A percentile compares a stretch with the other conserved stretches of the same genome.
These are phyloP conservation scores for Rhopalosiphum padi DNA, from an alignment of 1,140 invertebrate genomes.

Conservation along the genomic window DNA sequence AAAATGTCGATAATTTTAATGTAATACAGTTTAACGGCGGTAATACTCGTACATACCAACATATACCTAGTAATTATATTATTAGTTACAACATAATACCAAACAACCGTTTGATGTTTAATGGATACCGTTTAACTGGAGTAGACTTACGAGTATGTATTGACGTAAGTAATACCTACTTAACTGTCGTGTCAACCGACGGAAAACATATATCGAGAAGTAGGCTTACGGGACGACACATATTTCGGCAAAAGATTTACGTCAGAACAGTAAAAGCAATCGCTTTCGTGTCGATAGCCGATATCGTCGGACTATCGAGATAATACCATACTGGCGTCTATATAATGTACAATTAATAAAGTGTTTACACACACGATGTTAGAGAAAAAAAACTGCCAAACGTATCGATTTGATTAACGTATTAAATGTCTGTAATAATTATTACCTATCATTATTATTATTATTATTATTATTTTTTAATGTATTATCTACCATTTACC, in stretches of 20 bases:
- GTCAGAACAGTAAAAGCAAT: neutral
- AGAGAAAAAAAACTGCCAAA: too few relatives aligned
- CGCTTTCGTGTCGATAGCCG: neutral
- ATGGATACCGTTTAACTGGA: neutral
- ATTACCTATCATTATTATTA: too few relatives aligned
- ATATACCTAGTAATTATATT: neutral
- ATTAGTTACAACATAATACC: neutral
- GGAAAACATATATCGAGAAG: neutral
- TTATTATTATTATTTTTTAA: too few relatives aligned
- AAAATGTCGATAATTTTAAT: neutral
- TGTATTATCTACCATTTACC: too few relatives aligned
- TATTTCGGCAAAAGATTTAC: neutral
- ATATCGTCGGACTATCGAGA: neutral
- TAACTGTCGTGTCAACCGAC: neutral
- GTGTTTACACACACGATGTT: too few relatives aligned
- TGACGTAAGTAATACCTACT: neutral
- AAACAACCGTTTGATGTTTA: neutral
- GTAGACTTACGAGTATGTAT: too few relatives aligned
- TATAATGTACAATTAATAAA: neutral
- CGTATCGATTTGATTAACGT: too few relatives aligned
- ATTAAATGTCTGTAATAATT: too few relatives aligned
- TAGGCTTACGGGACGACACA: neutral
- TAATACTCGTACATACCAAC: neutral
- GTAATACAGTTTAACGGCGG: neutral
- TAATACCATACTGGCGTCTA: too few relatives aligned